phyloP scores from a whole-genome alignment of 2,797 vertebrate species.

The Epinephelus malabaricus region DNA sequence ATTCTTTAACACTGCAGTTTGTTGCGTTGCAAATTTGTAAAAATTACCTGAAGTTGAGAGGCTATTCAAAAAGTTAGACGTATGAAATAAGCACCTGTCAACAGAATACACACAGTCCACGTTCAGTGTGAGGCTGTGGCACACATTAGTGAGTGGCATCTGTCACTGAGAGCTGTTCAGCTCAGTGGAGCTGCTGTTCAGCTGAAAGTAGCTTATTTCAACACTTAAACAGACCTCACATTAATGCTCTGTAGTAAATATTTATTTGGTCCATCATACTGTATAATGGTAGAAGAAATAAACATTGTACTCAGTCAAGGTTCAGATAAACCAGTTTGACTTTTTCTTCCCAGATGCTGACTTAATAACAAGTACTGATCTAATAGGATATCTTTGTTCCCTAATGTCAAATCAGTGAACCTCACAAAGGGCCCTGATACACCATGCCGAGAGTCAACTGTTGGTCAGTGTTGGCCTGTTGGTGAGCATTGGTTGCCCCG shows the following conservation, averaged over 20 bases:
- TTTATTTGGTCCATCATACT: background rate
- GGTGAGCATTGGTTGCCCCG: too few relatives aligned
- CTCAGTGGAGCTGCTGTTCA: conserved; percentile 17
- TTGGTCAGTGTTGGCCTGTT: too few relatives aligned
- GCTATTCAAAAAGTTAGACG: background rate
- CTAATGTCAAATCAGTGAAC: background rate
- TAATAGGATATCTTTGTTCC: background rate
- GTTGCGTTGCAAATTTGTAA: conserved; percentile 6
- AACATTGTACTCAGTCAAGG: background rate
- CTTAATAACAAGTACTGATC: background rate
- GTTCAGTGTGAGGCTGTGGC: conserved; percentile 29
- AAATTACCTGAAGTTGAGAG: background rate
- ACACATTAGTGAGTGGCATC: conserved; percentile 37
- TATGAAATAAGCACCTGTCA: conserved; percentile 27
- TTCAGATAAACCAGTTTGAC: background rate
- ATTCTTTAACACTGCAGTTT: conserved; percentile 8
- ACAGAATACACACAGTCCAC: conserved; percentile 13
- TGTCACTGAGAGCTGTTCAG: conserved; percentile 41
- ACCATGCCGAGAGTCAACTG: too few relatives aligned
- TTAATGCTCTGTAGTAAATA: conserved; percentile 5
- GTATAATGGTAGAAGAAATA: background rate
- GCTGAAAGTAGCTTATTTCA: conserved; percentile 20
- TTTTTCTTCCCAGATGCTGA: background rate
- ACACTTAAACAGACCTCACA: background rate
- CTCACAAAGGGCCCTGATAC: too few relatives aligned